Evolutionary conservation across 2,888 invertebrate species (phyloP).

Genomic region (Philereme transversata): DNA sequence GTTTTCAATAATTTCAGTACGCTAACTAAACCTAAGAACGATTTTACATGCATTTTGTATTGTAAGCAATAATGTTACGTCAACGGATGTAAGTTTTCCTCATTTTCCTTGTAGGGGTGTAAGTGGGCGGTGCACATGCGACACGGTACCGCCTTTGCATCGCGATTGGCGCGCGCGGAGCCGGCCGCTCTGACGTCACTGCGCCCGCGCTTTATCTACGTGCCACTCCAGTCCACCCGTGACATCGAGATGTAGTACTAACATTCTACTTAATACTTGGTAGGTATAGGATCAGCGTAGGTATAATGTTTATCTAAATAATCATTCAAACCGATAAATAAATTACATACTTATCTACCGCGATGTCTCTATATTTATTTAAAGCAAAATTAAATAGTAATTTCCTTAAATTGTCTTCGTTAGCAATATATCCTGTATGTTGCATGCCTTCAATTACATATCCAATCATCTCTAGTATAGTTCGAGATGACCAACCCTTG

Average conservation of each 20-base stretch:
- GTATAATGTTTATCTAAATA: slow-evolving; percentile 7
- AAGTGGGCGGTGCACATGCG: slow-evolving; percentile 73
- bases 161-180: slow-evolving; percentile 65
- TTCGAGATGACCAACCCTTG: too few relatives aligned
- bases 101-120: slow-evolving; percentile 59
- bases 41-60: too few relatives aligned
- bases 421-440: too few relatives aligned
- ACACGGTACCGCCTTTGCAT: slow-evolving; percentile 62
- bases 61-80: not conserved
- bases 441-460: too few relatives aligned
- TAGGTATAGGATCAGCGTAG: slow-evolving; percentile 15
- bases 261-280: slow-evolving; percentile 28
- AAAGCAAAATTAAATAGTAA: too few relatives aligned
- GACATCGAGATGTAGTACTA: slow-evolving; percentile 39
- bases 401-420: too few relatives aligned
- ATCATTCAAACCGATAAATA: not conserved
- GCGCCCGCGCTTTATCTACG: slow-evolving; percentile 61
- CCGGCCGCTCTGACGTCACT: slow-evolving; percentile 79
- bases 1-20: too few relatives aligned
- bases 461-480: too few relatives aligned
- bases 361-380: too few relatives aligned
- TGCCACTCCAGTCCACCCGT: slow-evolving; percentile 54
- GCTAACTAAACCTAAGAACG: too few relatives aligned
- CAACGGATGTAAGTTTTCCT: slow-evolving; percentile 55
- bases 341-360: not conserved